Percentiles rank a stretch among this genome's conserved stretches.
phyloP scores from a whole-genome alignment of 2,888 invertebrate species.

The Oxycera nigricornis region DNA sequence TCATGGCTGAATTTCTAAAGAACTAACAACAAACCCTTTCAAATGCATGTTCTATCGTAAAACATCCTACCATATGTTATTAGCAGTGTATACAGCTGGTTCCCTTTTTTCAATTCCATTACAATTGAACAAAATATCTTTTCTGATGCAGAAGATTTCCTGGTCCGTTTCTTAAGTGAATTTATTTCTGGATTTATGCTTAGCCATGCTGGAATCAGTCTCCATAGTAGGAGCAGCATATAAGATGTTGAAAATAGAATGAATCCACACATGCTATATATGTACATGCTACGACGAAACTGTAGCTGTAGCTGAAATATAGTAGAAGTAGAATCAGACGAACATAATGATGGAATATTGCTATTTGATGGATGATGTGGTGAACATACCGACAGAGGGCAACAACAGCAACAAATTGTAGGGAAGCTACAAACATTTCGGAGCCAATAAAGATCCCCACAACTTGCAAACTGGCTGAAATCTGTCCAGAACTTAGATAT shows the following conservation, averaged over 20 bases:
- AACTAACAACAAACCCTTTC: neutral
- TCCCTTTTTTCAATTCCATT: too few relatives aligned
- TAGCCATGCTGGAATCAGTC: neutral
- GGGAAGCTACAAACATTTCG: neutral
- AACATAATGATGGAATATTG: slow-evolving; percentile 17
- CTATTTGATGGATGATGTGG: slow-evolving; percentile 29
- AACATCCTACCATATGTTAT: neutral
- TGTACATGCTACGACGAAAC: neutral
- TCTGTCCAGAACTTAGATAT: neutral
- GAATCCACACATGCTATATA: neutral
- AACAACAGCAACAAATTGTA: neutral
- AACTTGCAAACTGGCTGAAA: neutral
- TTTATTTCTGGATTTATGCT: slow-evolving; percentile 27
- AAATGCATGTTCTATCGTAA: neutral
- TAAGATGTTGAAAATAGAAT: neutral
- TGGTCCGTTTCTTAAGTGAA: slow-evolving; percentile 17
- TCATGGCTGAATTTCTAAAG: neutral
- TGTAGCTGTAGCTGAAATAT: neutral
- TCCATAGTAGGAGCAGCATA: neutral
- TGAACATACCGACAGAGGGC: slow-evolving; percentile 6
- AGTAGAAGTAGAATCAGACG: neutral
- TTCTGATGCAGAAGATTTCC: neutral
- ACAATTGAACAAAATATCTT: too few relatives aligned
- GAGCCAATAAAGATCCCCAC: neutral
- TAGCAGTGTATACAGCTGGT: neutral